Conservation (phyloP, 2,888 invertebrate genomes). For the Agrilus biguttatus region DNA sequence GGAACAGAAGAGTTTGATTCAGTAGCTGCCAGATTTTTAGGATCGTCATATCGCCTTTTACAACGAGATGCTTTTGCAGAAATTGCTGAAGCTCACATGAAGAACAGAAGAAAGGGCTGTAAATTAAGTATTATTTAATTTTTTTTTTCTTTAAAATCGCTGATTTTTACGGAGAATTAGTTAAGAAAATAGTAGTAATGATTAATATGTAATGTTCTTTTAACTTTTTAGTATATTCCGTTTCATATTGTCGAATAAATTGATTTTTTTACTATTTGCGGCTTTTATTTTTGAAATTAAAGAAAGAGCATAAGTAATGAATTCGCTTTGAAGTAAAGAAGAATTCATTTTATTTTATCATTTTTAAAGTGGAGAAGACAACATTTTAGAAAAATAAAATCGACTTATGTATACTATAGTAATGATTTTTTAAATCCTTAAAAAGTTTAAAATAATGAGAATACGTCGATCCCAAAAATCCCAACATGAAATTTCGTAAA, state of each 20-base stretch:
- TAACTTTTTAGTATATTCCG: background rate
- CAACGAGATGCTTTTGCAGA: constrained; percentile 55
- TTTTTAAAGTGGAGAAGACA: too few species aligned
- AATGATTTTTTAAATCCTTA: too few species aligned
- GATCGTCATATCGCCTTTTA: constrained; percentile 63
- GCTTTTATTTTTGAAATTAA: too few species aligned
- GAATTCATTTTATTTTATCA: too few species aligned
- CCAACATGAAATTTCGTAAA: too few species aligned
- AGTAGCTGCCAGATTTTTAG: constrained; percentile 47
- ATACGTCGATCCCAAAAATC: too few species aligned
- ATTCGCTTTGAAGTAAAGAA: too few species aligned
- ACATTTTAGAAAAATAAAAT: too few species aligned
- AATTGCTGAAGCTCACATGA: constrained; percentile 63
- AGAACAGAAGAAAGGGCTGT: constrained; percentile 45
- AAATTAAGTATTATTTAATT: constrained; percentile 32
- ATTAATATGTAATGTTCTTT: background rate
- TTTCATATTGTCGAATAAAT: background rate
- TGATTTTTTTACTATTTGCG: too few species aligned
- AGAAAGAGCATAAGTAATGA: too few species aligned
- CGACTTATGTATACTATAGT: too few species aligned
- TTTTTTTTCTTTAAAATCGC: background rate
- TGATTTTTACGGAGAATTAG: background rate
- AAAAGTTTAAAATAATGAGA: too few species aligned
- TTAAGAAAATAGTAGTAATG: background rate
- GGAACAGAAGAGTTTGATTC: constrained; percentile 55